These are phyloP conservation scores for Drosophila mayri DNA, from an alignment of 1,140 invertebrate species.

Conservation along the genomic window DNA sequence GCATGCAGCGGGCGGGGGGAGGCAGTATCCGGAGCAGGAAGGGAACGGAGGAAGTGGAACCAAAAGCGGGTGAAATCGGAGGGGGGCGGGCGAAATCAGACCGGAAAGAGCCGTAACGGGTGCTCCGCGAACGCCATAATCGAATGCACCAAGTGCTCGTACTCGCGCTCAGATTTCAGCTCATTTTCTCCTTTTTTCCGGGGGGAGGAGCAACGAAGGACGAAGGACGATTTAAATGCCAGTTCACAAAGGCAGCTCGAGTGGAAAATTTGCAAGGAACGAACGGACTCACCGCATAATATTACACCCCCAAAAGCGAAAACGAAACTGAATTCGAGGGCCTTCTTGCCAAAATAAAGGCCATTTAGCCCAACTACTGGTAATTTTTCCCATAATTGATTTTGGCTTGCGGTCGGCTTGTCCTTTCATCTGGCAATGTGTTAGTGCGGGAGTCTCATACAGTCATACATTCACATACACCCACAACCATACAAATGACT, in stretches of 20 bases:
- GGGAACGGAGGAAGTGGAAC: conserved; percentile 3
- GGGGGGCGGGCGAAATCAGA: conserved; percentile 38
- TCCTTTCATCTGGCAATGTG: conserved; percentile 38
- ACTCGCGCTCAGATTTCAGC: conserved; percentile 56
- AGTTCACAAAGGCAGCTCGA: conserved; percentile 57
- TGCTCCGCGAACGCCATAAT: conserved; percentile 53
- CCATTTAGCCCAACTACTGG: conserved; percentile 74
- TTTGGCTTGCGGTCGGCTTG: conserved; percentile 39
- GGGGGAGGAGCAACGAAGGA: background rate
- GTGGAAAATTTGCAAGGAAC: conserved; percentile 67
- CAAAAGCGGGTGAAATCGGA: conserved; percentile 2
- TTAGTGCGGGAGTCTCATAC: background rate
- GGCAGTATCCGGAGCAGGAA: background rate
- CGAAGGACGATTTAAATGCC: conserved; percentile 44
- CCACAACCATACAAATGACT: conserved; percentile 47
- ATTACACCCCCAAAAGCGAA: conserved; percentile 21
- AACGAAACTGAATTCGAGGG: conserved; percentile 9
- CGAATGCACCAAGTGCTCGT: conserved; percentile 70
- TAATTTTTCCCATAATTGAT: conserved; percentile 79
- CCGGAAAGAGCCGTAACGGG: conserved; percentile 59
- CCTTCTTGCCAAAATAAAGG: conserved; percentile 42
- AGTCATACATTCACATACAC: background rate
- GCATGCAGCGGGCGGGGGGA: conserved; percentile 35
- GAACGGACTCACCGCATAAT: conserved; percentile 44
- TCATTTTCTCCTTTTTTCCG: conserved; percentile 51